These are phyloP conservation scores for Eulithis testata DNA, from an alignment of 2,888 invertebrate genomes.

Conservation along the genomic window DNA sequence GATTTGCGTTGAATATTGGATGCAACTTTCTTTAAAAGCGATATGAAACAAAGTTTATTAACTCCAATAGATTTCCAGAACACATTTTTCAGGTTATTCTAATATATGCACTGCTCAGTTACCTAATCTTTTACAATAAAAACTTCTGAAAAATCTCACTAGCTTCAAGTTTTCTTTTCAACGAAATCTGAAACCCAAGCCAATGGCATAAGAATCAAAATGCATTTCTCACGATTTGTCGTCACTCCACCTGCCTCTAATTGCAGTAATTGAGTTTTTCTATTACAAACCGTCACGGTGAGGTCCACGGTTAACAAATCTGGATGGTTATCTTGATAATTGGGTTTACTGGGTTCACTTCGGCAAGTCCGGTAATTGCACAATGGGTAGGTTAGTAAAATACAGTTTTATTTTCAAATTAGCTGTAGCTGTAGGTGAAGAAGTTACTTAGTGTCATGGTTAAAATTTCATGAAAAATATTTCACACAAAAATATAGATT, in stretches of 20 bases:
- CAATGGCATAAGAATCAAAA: conserved; percentile 34
- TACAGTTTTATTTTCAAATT: conserved; percentile 1
- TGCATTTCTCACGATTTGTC: conserved; percentile 38
- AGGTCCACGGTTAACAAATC: conserved; percentile 49
- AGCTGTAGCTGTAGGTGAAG: neutral
- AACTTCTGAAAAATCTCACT: neutral
- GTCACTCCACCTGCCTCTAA: conserved; percentile 59
- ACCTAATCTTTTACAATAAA: no score
- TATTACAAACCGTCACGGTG: conserved; percentile 51
- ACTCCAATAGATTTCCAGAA: no score
- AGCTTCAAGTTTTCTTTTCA: neutral
- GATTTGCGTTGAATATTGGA: no score
- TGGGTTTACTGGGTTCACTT: conserved; percentile 44
- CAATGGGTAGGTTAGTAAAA: conserved; percentile 1
- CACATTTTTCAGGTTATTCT: no score
- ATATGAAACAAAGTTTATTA: no score
- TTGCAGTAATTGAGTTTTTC: conserved; percentile 62
- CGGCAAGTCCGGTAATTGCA: conserved; percentile 36
- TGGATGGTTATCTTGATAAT: conserved; percentile 65
- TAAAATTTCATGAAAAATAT: no score
- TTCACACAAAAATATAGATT: no score
- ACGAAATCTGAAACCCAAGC: neutral
- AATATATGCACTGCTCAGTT: no score
- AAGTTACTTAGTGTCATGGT: no score
- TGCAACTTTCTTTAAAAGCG: no score